Percentiles rank a stretch among this genome's conserved stretches.
Conservation (phyloP, 2,113 vertebrate species). For the Burhinus oedicnemus region DNA sequence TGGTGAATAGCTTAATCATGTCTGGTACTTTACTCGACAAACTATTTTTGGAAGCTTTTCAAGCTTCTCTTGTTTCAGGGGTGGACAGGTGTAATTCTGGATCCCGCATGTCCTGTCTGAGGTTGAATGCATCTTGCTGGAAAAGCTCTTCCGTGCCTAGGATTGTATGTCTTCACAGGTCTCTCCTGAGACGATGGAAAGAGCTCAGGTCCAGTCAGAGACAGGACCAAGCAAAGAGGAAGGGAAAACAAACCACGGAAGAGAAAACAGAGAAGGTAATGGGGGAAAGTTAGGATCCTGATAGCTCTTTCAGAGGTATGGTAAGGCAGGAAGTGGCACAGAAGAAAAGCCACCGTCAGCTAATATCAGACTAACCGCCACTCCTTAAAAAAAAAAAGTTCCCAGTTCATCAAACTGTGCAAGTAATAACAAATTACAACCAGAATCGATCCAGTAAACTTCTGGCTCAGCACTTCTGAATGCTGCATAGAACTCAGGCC, state of each 20-base stretch:
- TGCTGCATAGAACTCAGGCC: conserved; percentile 21
- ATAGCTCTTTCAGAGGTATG: background rate
- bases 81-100: background rate
- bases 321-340: background rate
- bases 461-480: conserved; percentile 54
- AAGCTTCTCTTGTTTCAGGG: background rate
- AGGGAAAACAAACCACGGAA: background rate
- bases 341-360: background rate
- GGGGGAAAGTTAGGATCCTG: background rate
- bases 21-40: background rate
- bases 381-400: background rate
- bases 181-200: background rate
- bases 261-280: background rate
- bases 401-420: background rate
- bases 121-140: background rate
- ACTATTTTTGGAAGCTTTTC: background rate
- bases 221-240: background rate
- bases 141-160: background rate
- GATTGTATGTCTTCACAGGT: background rate
- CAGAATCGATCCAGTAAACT: conserved; percentile 45
- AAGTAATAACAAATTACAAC: conserved; percentile 6
- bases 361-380: background rate
- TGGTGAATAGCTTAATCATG: background rate
- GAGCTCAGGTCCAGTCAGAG: background rate
- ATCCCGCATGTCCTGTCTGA: background rate